These are phyloP conservation scores for Acanthornis magna DNA, from an alignment of 2,797 vertebrate genomes.

Conservation along the genomic window DNA sequence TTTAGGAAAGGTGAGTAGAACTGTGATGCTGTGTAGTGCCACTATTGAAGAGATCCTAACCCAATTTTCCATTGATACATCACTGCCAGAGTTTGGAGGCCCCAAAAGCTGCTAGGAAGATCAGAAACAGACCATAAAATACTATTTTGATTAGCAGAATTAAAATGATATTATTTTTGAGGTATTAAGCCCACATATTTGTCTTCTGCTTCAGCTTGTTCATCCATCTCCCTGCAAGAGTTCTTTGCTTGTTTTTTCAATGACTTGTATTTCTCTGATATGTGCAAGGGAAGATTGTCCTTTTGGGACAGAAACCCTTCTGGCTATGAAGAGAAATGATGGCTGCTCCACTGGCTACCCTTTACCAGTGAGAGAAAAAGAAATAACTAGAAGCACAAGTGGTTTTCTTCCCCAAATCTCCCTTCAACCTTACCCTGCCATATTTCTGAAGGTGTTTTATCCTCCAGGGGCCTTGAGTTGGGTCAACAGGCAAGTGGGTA, in stretches of 20 bases:
- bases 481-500: not conserved
- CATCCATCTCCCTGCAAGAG: not conserved
- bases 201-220: not conserved
- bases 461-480: not conserved
- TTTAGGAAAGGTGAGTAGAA: not conserved
- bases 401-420: not conserved
- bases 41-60: not conserved
- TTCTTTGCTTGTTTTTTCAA: not conserved
- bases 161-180: not conserved
- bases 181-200: not conserved
- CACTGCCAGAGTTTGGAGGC: not conserved
- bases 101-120: not conserved
- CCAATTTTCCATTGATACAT: not conserved
- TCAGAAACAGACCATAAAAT: not conserved
- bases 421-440: fast-evolving
- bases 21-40: too few species aligned
- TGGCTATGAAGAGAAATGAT: not conserved
- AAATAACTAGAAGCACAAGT: not conserved
- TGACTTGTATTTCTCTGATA: not conserved
- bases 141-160: not conserved
- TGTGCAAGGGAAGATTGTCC: not conserved
- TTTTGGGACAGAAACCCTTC: not conserved
- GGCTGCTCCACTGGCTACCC: not conserved
- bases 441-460: not conserved
- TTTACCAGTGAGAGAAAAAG: not conserved